Evolutionary conservation across 2,113 vertebrate genomes (phyloP).

Genomic region (Tichodroma muraria): DNA sequence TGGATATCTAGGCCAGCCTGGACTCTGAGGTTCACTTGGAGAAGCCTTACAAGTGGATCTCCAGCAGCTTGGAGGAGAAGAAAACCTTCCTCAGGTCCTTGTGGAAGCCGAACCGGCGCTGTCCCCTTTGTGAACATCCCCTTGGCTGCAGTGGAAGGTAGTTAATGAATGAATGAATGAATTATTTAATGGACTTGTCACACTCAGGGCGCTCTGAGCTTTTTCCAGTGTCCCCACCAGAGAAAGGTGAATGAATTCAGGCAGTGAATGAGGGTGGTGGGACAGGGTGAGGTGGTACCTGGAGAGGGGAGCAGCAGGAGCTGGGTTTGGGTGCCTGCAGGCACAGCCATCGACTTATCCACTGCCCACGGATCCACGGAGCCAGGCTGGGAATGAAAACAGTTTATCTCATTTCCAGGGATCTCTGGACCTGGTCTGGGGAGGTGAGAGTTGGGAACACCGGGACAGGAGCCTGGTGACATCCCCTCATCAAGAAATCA

Average conservation of each 20-base stretch:
- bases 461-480: not conserved
- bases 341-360: not conserved
- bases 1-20: not conserved
- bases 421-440: not conserved
- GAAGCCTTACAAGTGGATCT: constrained; percentile 28
- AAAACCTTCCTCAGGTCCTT: constrained; percentile 13
- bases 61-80: constrained; percentile 1
- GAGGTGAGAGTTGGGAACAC: not conserved
- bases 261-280: not conserved
- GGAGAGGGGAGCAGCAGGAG: not conserved
- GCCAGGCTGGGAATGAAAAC: not conserved
- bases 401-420: not conserved
- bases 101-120: constrained; percentile 13
- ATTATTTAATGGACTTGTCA: not conserved
- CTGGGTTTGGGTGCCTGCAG: not conserved
- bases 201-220: fast-evolving
- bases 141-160: not conserved
- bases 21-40: constrained; percentile 47
- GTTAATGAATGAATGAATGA: not conserved
- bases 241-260: not conserved
- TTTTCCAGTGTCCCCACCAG: not conserved
- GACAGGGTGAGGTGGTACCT: not conserved
- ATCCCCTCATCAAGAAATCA: not conserved
- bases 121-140: not conserved
- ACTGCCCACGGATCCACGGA: fast-evolving